Evolutionary conservation across 37 sponge, comb jelly and placozoan species (phyloP).

Genomic region (Axinella damicornis): DNA sequence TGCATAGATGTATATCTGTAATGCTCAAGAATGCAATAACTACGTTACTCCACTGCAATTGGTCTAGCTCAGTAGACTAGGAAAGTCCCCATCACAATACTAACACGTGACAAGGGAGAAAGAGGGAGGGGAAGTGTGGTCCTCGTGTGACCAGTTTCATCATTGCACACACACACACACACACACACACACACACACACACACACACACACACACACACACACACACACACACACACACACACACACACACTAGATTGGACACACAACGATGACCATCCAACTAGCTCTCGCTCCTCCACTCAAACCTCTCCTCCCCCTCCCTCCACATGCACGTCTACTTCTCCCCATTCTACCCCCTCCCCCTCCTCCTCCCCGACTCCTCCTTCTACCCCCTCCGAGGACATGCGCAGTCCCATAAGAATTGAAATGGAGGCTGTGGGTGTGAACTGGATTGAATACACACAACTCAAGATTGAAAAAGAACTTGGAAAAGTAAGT

Average conservation of each 20-base stretch:
- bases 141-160: no score
- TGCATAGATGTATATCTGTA: no score
- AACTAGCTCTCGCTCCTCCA: background rate
- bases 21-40: no score
- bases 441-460: conserved; percentile 15
- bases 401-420: background rate
- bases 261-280: background rate
- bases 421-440: background rate
- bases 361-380: background rate
- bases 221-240: conserved; percentile 8
- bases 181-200: background rate
- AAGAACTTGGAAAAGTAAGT: conserved; percentile 37
- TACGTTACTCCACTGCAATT: no score
- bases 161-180: no score
- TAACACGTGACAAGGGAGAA: no score
- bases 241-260: background rate
- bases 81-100: no score
- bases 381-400: background rate
- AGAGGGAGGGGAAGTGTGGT: no score
- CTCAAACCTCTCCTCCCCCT: background rate
- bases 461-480: background rate
- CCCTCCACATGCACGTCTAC: background rate
- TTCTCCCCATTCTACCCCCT: background rate
- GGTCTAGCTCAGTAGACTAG: no score
- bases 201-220: conserved; percentile 13